A percentile compares a stretch with the other conserved stretches of the same genome.
Conservation (phyloP, 2,113 vertebrate genomes). For the Miniopterus natalensis region DNA sequence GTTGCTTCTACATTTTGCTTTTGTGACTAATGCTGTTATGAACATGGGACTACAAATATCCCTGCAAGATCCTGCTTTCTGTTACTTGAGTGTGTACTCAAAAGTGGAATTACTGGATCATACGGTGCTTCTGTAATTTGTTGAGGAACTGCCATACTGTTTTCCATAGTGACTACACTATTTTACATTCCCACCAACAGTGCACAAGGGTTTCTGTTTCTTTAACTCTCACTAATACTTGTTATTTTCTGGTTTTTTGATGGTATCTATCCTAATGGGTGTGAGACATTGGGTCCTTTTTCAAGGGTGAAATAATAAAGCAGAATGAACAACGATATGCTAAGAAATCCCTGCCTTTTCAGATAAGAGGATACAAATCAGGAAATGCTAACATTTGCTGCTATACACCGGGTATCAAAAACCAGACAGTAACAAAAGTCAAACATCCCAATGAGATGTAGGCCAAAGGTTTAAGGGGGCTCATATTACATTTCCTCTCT, state of each 20-base stretch:
- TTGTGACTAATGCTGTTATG: background rate
- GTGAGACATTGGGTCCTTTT: background rate
- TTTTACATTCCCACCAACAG: background rate
- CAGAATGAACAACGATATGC: background rate
- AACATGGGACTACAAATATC: background rate
- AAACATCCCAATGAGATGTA: background rate
- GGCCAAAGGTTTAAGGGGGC: background rate
- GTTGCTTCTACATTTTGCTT: background rate
- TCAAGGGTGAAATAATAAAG: conserved; percentile 29
- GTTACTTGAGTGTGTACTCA: background rate
- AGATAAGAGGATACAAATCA: conserved; percentile 36
- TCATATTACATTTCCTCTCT: background rate
- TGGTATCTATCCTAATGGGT: background rate
- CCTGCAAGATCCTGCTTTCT: background rate
- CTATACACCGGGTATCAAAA: background rate
- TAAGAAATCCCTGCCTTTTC: background rate
- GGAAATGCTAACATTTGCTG: background rate
- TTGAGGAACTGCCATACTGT: background rate
- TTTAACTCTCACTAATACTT: background rate
- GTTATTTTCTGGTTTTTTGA: background rate
- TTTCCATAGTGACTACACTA: background rate
- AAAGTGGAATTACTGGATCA: background rate
- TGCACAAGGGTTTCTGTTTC: background rate
- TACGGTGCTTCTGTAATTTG: background rate
- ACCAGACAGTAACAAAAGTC: background rate